Conservation (phyloP, 2,888 invertebrate genomes). For the Amphipoea oculea region DNA sequence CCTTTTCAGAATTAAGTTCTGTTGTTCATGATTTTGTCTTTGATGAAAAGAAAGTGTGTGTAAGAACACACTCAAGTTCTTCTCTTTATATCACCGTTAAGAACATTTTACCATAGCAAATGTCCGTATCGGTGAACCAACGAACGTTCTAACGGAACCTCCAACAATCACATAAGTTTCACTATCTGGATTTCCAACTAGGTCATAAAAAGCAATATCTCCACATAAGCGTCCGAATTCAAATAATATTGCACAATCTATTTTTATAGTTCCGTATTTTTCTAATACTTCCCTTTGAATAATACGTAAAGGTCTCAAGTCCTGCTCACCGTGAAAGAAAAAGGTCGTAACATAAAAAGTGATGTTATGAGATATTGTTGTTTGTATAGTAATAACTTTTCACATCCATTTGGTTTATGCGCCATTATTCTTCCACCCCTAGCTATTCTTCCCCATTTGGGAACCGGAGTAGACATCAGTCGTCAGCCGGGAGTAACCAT, state of each 20-base stretch:
- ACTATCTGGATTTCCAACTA: slow-evolving; percentile 28
- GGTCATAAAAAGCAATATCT: slow-evolving; percentile 46
- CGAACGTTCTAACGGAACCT: not conserved
- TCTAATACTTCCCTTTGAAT: slow-evolving; percentile 53
- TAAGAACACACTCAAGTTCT: not conserved
- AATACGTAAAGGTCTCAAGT: slow-evolving; percentile 29
- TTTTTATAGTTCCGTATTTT: slow-evolving; percentile 53
- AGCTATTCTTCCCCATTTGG: slow-evolving; percentile 87
- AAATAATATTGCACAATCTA: slow-evolving; percentile 52
- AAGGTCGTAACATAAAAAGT: slow-evolving; percentile 61
- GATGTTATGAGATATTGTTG: slow-evolving; percentile 65
- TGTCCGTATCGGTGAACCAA: not conserved
- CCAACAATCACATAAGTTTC: slow-evolving; percentile 4
- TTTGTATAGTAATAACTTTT: slow-evolving; percentile 68
- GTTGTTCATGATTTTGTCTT: not conserved
- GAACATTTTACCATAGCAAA: not conserved
- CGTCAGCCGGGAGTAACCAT: slow-evolving; percentile 84
- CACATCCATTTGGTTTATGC: slow-evolving; percentile 67
- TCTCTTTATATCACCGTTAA: not conserved
- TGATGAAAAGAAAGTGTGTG: no score
- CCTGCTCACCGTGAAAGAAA: slow-evolving; percentile 51
- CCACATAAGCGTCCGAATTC: slow-evolving; percentile 34
- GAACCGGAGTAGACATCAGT: slow-evolving; percentile 82
- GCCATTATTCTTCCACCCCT: slow-evolving; percentile 66
- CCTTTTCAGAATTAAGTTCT: not conserved